Base-by-base conservation (phyloP, 1,140 invertebrate genomes). In the Lasioglossum baleicum region DNA sequence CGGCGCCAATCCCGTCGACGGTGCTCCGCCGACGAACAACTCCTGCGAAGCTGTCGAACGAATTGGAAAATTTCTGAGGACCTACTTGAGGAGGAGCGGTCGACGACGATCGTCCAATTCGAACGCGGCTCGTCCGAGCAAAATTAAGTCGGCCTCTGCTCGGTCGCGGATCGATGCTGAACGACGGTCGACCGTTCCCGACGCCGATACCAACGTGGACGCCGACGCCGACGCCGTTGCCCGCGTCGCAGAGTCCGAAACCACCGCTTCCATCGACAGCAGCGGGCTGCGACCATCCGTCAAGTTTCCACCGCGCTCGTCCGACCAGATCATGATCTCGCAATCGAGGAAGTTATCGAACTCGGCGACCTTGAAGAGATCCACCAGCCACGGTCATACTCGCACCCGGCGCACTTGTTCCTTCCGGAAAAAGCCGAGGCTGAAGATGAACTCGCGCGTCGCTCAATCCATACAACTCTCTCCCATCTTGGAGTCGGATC, bases 401-500 rank as follows among this genome's bases (percentile, higher is more conserved):
- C 89, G 90, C 15, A 78, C 91, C 10, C 72, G 91, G 7, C 80
- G 90, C 0, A 90, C 89, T n/a, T 66, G 86, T 0, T 85, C 85
- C 7, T 80, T 92, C 10, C 88, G 89, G 56, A 92, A 91, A 42
- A 81, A 91, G n/a, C 90, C 91, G 0, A 88, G 90, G 51, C 90
- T 92, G 72, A 93, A 92, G 66, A 82, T 92, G 35, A 89, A 90
- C 11, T 89, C 90, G 8, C 91, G 94, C 88, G 87, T 94, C 77
- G 87, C 90, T 72, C 89, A 94, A 85, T 86, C 94, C 84, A 77
- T 94, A 90, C 90, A 95, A 51, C 89, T 96, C 61, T 96, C 95
- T 48, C 96, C 96, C 13, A 96, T 96, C 48, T 94, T 95, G 58
- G 95, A 96, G 85, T 96, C 95, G 20, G 96, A 96, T n/a, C 92